These are phyloP conservation scores for Pleuronectes platessa DNA, from an alignment of 2,113 vertebrate genomes.

Conservation along the genomic window DNA sequence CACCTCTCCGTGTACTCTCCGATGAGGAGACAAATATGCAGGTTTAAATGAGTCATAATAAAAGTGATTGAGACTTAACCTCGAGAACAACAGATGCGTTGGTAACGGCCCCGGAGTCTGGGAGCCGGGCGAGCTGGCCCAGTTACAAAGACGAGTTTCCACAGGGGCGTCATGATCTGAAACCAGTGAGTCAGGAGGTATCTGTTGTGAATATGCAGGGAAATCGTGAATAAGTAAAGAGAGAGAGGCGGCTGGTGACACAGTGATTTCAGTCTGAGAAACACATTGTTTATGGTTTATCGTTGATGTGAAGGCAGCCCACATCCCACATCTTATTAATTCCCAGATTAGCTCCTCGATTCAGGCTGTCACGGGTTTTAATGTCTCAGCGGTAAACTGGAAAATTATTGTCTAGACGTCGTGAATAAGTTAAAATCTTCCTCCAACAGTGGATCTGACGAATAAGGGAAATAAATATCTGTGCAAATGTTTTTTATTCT, in stretches of 20 bases:
- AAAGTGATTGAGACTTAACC: background rate
- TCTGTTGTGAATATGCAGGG: constrained; percentile 33
- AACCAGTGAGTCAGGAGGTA: constrained; percentile 56
- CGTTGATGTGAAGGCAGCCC: constrained; percentile 35
- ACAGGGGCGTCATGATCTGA: constrained; percentile 15
- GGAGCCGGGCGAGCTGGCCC: background rate
- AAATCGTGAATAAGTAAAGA: constrained; percentile 48
- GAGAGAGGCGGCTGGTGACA: constrained; percentile 34
- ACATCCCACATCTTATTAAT: constrained; percentile 56
- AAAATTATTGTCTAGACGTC: constrained; percentile 66
- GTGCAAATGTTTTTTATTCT: background rate
- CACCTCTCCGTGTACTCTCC: background rate
- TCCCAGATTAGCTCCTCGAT: constrained; percentile 55
- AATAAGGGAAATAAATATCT: constrained; percentile 21
- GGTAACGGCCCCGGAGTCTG: background rate
- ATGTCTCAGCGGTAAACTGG: constrained; percentile 53
- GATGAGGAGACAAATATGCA: background rate
- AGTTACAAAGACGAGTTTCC: constrained; percentile 33
- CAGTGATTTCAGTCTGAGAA: constrained; percentile 42
- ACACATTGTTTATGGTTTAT: constrained; percentile 42
- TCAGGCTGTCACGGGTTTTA: constrained; percentile 48
- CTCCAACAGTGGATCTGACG: constrained; percentile 10
- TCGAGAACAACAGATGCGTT: background rate
- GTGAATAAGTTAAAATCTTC: constrained; percentile 44
- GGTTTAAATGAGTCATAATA: background rate